These are phyloP conservation scores for Apis cerana DNA, from an alignment of 1,140 invertebrate species.

Conservation along the genomic window DNA sequence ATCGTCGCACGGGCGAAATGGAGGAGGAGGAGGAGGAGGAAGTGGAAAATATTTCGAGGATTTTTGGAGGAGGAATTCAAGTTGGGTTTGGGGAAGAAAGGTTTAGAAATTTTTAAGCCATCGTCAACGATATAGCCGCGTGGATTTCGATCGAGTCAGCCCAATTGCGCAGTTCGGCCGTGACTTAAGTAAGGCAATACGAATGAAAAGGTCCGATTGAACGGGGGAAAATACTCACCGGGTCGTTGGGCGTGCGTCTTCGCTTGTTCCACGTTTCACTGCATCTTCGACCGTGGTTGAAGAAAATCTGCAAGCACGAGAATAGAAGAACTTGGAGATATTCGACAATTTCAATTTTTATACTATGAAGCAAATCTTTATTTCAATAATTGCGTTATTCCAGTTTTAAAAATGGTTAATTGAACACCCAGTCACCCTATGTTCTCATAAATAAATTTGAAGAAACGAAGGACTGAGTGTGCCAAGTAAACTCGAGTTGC, in stretches of 20 bases:
- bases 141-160: not conserved
- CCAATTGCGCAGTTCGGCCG: not conserved
- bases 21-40: not conserved
- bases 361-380: no score
- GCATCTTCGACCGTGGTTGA: conserved; percentile 7
- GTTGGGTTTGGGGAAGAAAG: not conserved
- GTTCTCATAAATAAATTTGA: no score
- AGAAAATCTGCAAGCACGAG: not conserved
- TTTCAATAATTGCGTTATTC: no score
- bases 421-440: no score
- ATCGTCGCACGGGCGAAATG: conserved; percentile 29
- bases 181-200: not conserved
- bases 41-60: no score
- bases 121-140: not conserved
- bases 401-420: no score
- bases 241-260: not conserved
- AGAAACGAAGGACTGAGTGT: no score
- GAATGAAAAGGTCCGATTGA: not conserved
- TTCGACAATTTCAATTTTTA: no score
- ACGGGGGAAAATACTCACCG: conserved; percentile 3
- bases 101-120: conserved; percentile 40
- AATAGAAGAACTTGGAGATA: not conserved
- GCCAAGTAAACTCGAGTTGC: no score
- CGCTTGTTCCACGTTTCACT: not conserved
- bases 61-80: conserved; percentile 30